phyloP scores from a whole-genome alignment of 2,113 vertebrate genomes.

The Petroica traversi region DNA sequence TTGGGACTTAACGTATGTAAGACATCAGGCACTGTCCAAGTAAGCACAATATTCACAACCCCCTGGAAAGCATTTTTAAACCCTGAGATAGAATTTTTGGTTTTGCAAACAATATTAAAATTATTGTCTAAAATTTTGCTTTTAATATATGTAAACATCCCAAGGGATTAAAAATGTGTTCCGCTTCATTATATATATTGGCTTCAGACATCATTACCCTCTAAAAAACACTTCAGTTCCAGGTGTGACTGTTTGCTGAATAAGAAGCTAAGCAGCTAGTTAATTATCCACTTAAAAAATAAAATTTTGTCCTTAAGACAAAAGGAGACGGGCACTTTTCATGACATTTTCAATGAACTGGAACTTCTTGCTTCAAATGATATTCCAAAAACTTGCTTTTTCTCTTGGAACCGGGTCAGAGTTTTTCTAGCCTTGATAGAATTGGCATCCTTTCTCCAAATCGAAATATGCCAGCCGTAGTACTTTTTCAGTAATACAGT shows the following conservation, averaged over 20 bases:
- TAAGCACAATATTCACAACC: not conserved
- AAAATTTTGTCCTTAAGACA: slow-evolving; percentile 7
- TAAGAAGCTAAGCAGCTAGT: slow-evolving; percentile 11
- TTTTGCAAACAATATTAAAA: not conserved
- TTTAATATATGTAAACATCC: not conserved
- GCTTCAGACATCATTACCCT: slow-evolving; percentile 18
- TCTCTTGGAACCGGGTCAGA: slow-evolving; percentile 64
- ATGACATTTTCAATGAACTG: slow-evolving; percentile 38
- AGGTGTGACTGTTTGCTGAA: slow-evolving; percentile 9
- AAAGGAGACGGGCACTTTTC: slow-evolving; percentile 27
- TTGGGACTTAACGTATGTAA: not conserved
- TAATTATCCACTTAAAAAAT: slow-evolving; percentile 31
- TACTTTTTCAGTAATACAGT: slow-evolving; percentile 56
- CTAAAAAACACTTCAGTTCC: slow-evolving; percentile 23
- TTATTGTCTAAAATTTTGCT: not conserved
- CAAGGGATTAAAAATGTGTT: not conserved
- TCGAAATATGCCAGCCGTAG: slow-evolving; percentile 33
- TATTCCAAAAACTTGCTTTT: slow-evolving; percentile 41
- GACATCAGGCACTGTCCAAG: not conserved
- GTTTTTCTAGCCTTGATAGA: slow-evolving; percentile 62
- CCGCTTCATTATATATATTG: not conserved
- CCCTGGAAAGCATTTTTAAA: not conserved
- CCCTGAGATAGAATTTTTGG: not conserved
- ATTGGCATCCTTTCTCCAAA: slow-evolving; percentile 56
- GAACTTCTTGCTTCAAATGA: slow-evolving; percentile 36